Evolutionary conservation across 2,888 invertebrate genomes (phyloP), one percentile per base, ranked within the genome.

Genomic region (Leptarthrus brevirostris): DNA sequence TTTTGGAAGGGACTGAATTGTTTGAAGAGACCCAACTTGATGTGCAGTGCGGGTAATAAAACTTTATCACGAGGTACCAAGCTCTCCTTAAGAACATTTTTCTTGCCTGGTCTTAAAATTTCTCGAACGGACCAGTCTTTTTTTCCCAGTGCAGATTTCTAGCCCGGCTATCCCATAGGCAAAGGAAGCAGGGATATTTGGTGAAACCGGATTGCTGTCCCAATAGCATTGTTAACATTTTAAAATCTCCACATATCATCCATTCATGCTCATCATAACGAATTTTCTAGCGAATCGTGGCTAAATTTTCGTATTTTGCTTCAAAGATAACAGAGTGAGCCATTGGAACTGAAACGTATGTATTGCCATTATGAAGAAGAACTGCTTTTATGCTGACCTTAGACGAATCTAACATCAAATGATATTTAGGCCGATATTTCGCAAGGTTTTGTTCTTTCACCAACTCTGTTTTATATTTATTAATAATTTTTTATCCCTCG

Each of bases 161-260:
- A n/a, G 49, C 49, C n/a, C 3, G 16, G n/a, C 49, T 49, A 10
- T 49, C 49, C 49, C 49, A 49, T n/a, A 49, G n/a, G 49, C 49
- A 49, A 18, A 49, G 40, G 40, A 40, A 40, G 1, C 40, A 40
- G 2, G 40, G 2, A 40, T 40, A 40, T 40, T 40, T 40, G 8
- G 40, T 40, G n/a, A 12, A 2, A 40, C 40, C 40, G 8, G 40
- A 3, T 12, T 40, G n/a, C 1, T 40, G 40, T 6, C 40, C 40
- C 40, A 40, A 40, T 12, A 40, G n/a, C 40, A 40, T 40, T 6
- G 40, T 8, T 40, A 40, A 1, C 0, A 40, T 40, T 40, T 40
- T 40, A 12, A 40, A 40, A 12, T 40, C 40, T 40, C 40, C 40
- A 40, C 0, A 40, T 12, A 1, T 3, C 40, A 40, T 40, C 40